These are phyloP conservation scores for Formica aserva DNA, from an alignment of 2,888 invertebrate species.

Conservation along the genomic window DNA sequence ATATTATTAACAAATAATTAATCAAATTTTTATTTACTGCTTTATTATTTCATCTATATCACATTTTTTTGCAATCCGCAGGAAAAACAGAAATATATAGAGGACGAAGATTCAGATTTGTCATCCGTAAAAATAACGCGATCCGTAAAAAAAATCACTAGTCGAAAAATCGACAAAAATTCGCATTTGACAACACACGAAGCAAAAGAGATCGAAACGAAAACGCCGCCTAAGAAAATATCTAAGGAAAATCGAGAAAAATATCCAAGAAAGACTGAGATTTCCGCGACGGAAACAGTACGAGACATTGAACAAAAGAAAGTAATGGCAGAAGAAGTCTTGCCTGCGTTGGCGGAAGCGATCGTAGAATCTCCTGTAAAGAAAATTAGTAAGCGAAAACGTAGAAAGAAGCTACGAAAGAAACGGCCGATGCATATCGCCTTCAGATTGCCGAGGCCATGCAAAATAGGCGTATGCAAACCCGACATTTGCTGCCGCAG, in stretches of 20 bases:
- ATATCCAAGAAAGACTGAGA: constrained; percentile 1
- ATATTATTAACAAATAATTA: background rate
- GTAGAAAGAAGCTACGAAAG: constrained; percentile 37
- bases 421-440: background rate
- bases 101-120: constrained; percentile 55
- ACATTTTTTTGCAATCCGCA: constrained; percentile 43
- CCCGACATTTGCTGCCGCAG: constrained; percentile 63
- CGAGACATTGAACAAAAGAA: constrained; percentile 48
- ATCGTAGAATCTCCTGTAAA: constrained; percentile 20
- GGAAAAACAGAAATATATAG: constrained; percentile 78
- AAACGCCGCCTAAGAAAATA: constrained; percentile 21
- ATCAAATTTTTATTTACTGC: background rate
- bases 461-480: constrained; percentile 60
- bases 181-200: background rate
- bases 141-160: background rate
- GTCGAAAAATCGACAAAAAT: constrained; percentile 21
- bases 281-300: constrained; percentile 51
- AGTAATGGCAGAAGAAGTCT: constrained; percentile 14
- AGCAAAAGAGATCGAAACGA: background rate
- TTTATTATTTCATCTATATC: constrained; percentile 8
- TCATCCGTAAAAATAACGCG: background rate
- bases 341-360: constrained; percentile 34
- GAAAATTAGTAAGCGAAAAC: constrained; percentile 33
- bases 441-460: constrained; percentile 54
- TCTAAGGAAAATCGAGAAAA: constrained; percentile 13